These are phyloP conservation scores for Urechis unicinctus DNA, from an alignment of 2,888 invertebrate species.

Conservation along the genomic window DNA sequence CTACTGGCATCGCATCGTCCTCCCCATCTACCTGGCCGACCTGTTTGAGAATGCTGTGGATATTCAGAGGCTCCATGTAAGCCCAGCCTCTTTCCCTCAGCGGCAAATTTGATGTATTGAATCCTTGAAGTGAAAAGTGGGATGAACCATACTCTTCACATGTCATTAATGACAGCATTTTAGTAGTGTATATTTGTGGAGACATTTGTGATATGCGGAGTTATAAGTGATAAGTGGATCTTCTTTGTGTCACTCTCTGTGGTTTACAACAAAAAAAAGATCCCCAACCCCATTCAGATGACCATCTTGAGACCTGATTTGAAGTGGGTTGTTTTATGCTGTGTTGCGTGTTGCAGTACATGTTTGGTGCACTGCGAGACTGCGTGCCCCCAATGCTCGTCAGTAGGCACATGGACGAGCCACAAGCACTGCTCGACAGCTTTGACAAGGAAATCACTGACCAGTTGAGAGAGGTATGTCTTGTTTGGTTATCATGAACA, in stretches of 20 bases:
- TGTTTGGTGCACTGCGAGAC: constrained; percentile 54
- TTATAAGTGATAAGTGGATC: too few species aligned
- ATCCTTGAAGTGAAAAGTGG: too few species aligned
- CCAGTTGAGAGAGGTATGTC: constrained; percentile 41
- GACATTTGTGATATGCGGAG: too few species aligned
- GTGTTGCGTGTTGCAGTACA: constrained; percentile 49
- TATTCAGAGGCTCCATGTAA: constrained; percentile 60
- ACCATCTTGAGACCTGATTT: too few species aligned
- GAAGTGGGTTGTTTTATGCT: not conserved
- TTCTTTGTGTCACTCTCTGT: too few species aligned
- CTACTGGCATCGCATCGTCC: constrained; percentile 72
- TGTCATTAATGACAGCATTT: too few species aligned
- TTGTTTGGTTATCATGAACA: too few species aligned
- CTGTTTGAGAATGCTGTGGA: constrained; percentile 64
- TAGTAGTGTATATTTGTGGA: too few species aligned
- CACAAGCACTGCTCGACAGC: constrained; percentile 33
- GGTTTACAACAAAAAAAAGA: too few species aligned
- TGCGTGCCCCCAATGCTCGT: constrained; percentile 45
- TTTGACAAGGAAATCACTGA: constrained; percentile 42
- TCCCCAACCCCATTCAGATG: too few species aligned
- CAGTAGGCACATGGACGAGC: constrained; percentile 40
- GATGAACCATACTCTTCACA: too few species aligned
- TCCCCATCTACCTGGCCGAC: constrained; percentile 71
- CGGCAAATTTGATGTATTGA: too few species aligned
- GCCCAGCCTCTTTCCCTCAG: not conserved